Base-by-base conservation (phyloP, 2,888 invertebrate genomes). In the Hedychridium roseum region DNA sequence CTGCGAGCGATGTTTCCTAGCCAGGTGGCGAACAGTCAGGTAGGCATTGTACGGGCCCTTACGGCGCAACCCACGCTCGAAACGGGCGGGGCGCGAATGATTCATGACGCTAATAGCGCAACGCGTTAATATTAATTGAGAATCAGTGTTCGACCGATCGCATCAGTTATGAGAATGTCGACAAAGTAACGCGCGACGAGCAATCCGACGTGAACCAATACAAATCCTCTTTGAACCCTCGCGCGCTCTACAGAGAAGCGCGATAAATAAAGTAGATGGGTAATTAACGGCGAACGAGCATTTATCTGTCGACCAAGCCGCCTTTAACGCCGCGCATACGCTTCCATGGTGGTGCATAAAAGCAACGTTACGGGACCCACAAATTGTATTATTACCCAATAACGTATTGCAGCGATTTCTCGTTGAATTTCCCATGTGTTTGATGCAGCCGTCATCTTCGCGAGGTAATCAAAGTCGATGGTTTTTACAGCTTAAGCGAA, bases 261-360 rank as follows among this genome's bases (percentile, higher is more conserved):
- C 43, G 64, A 61, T 64, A 64, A 64, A 64, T 64, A 64, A 58
- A 55, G 46, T 35, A 59, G 56, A 5, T 40, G 56, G 51, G 52
- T 64, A 64, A 64, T 64, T 64, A 64, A 64, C 63, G 64, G 51
- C 60, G 60, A 45, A 54, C 50, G 52, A 61, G 56, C 61, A 58
- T 64, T 64, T 64, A 64, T 64, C 61, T 64, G 40, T 54, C 58
- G 60, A 46, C 48, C 48, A 61, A 58, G 64, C 58, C 64, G 61
- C 64, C 64, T 64, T 64, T 64, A 64, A 64, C 61, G 50, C 54
- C 5, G 23, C 23, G 6, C 14, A 32, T 14, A 16, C 40, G 16
- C 30, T n/a, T n/a, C n/a, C n/a, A n/a, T n/a, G n/a, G n/a, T n/a
- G n/a, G n/a, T n/a, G n/a, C 54, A 64, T 64, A 59, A 67, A 68